A percentile compares a stretch with the other conserved stretches of the same genome.
Conservation (phyloP, 2,888 invertebrate genomes). For the Lamellibrachia satsuma region DNA sequence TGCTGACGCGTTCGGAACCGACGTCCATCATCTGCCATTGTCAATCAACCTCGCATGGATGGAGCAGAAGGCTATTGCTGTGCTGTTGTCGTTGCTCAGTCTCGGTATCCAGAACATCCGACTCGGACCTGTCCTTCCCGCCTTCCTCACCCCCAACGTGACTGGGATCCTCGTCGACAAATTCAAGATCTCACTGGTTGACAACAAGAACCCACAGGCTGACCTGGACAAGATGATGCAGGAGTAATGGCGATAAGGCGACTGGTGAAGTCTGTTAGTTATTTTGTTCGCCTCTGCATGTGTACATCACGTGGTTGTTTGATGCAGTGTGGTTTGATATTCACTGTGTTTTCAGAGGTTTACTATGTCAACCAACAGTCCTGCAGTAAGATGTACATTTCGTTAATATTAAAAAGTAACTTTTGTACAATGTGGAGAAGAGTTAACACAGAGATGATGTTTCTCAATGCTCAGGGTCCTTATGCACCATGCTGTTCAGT, state of each 20-base stretch:
- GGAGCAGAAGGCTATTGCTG: constrained; percentile 53
- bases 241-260: not conserved
- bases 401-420: not conserved
- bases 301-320: not conserved
- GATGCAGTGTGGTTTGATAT: not conserved
- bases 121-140: constrained; percentile 50
- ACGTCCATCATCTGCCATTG: constrained; percentile 50
- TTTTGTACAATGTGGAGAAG: not conserved
- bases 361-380: not conserved
- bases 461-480: not conserved
- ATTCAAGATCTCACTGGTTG: constrained; percentile 45
- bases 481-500: not conserved
- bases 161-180: constrained; percentile 43
- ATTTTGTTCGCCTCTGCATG: not conserved
- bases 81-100: constrained; percentile 47
- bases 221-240: constrained; percentile 45
- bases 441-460: not conserved
- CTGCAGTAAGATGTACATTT: constrained; percentile 8
- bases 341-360: not conserved
- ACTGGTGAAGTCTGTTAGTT: not conserved
- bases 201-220: constrained; percentile 44
- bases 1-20: constrained; percentile 47
- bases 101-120: constrained; percentile 50
- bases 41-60: constrained; percentile 50
- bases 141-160: constrained; percentile 49